Evolutionary conservation across 35 echinoderm and acorn worm species (phyloP).

Genomic region (Lytechinus variegatus): DNA sequence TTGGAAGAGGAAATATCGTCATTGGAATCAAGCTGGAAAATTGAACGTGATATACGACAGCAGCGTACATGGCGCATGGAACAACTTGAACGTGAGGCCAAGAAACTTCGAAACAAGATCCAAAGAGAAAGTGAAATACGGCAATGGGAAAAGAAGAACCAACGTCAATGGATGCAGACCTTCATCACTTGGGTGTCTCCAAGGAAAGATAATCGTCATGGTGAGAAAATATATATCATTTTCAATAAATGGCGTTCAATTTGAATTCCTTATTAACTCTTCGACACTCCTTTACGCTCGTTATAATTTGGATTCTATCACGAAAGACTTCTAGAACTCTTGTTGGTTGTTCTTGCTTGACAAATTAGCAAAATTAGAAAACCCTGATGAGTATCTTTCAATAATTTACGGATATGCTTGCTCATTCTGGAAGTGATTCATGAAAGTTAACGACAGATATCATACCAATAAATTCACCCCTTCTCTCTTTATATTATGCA

Average conservation of each 20-base stretch:
- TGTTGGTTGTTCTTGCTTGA: too few relatives aligned
- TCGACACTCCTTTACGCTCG: background rate
- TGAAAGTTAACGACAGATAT: too few relatives aligned
- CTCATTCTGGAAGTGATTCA: too few relatives aligned
- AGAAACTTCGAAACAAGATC: background rate
- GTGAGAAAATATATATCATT: background rate
- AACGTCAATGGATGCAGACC: background rate
- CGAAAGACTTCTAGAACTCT: background rate
- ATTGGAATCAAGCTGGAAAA: background rate
- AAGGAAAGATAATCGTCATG: background rate
- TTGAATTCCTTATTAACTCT: background rate
- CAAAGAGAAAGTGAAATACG: background rate
- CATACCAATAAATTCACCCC: too few relatives aligned
- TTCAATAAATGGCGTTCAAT: background rate
- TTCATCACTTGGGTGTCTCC: background rate
- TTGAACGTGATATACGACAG: background rate
- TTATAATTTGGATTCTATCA: background rate
- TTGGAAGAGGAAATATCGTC: background rate
- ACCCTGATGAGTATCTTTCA: too few relatives aligned
- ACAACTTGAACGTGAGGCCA: background rate
- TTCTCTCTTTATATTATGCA: background rate
- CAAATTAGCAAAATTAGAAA: too few relatives aligned
- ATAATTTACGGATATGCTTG: too few relatives aligned
- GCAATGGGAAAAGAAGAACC: background rate
- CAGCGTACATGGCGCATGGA: background rate